Evolutionary conservation across 2,113 vertebrate species (phyloP).

Genomic region (Pelecanoides urinatrix): DNA sequence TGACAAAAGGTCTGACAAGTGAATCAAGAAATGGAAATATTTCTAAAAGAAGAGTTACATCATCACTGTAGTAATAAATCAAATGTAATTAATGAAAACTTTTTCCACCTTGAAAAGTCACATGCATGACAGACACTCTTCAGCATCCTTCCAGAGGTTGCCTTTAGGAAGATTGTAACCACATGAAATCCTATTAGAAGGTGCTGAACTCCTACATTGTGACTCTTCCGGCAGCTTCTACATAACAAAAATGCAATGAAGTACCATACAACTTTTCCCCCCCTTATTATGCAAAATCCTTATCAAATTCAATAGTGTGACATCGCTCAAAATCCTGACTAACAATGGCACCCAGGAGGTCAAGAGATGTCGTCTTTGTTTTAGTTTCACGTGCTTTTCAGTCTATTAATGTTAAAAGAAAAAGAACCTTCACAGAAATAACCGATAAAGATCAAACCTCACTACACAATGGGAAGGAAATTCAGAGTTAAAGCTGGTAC

Average conservation of each 20-base stretch:
- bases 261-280: conserved; percentile 6
- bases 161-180: background rate
- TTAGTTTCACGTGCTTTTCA: conserved; percentile 40
- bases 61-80: background rate
- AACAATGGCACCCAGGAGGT: conserved; percentile 8
- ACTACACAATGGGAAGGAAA: conserved; percentile 53
- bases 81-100: background rate
- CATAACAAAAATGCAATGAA: conserved; percentile 58
- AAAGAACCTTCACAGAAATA: conserved; percentile 32
- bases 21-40: background rate
- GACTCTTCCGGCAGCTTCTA: conserved; percentile 31
- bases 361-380: conserved; percentile 44
- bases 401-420: background rate
- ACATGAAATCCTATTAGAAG: conserved; percentile 31
- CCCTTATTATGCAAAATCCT: conserved; percentile 40
- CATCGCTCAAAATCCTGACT: conserved; percentile 24
- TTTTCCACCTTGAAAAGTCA: background rate
- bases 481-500: conserved; percentile 20
- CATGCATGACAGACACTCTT: background rate
- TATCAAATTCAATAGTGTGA: conserved; percentile 14
- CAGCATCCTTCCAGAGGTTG: background rate
- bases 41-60: background rate
- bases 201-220: conserved; percentile 48
- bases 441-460: conserved; percentile 52
- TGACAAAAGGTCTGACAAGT: background rate